Base-by-base conservation (phyloP, 2,888 invertebrate genomes). In the Thymelicus sylvestris region DNA sequence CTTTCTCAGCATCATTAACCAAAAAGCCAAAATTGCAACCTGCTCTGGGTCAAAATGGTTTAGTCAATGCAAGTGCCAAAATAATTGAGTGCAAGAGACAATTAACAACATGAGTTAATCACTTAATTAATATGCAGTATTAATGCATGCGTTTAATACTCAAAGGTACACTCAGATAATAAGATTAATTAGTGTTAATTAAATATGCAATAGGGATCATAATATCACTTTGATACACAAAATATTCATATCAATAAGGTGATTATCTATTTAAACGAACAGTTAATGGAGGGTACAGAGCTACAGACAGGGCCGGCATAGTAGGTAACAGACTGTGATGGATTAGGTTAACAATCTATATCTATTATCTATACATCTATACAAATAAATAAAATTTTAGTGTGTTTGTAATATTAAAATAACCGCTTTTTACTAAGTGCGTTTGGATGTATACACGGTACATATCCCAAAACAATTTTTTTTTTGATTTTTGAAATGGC, bases 181-280 rank as follows among this genome's bases (percentile, higher is more conserved):
- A 55, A 66, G 52, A 65, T 66, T 66, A 71, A 71, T 71, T 66
- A 60, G 52, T 41, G 47, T 48, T 19, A n/a, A 69, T 69, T 69
- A 64, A 64, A 64, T 64, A 69, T 64, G 63, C 38, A 38, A 31
- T 13, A 57, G 57, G 13, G 60, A 60, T 60, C 60, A 60, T 60
- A 60, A 10, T 60, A 41, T 39, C 31, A 60, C 60, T 60, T 15
- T 39, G 60, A 19, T 41, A 8, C 6, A 19, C 60, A 41, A 60
- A 60, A 41, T 41, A 60, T 59, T 10, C 60, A 41, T 60, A 41
- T 60, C 19, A 60, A 15, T 57, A 31, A n/a, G 48, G 48, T 50
- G 41, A 41, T 41, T 50, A n/a, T n/a, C 15, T 50, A 50, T 4
- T 50, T 50, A 50, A 52, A 52, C 31, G 2, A 31, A 31, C 31